A percentile compares a stretch with the other conserved stretches of the same genome.
These are phyloP conservation scores for Temnothorax longispinosus DNA, from an alignment of 1,140 invertebrate genomes.

Conservation along the genomic window DNA sequence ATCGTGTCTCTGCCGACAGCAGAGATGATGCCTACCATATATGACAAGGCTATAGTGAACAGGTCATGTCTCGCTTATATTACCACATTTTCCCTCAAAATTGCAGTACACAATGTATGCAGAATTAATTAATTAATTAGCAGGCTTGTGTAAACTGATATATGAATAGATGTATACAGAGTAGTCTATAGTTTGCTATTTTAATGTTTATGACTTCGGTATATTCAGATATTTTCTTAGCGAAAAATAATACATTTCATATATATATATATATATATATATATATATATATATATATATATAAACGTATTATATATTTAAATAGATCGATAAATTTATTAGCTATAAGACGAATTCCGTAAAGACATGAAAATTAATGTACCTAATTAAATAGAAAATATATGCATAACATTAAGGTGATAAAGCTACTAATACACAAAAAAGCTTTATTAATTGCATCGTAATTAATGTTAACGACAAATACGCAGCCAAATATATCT, in stretches of 20 bases:
- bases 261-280: not conserved
- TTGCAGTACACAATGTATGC: constrained; percentile 16
- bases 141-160: not conserved
- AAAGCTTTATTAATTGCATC: not conserved
- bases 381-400: not conserved
- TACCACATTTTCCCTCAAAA: constrained; percentile 28
- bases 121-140: constrained; percentile 38
- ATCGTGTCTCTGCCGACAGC: constrained; percentile 56
- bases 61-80: constrained; percentile 40
- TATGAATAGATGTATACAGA: not conserved
- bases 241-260: not conserved
- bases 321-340: not conserved
- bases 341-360: not conserved
- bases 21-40: constrained; percentile 45
- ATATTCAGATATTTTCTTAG: not conserved
- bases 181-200: not conserved
- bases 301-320: not conserved
- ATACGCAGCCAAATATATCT: not conserved
- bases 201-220: not conserved
- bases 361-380: not conserved
- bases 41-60: constrained; percentile 19
- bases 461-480: not conserved
- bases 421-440: not conserved
- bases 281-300: not conserved
- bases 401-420: not conserved